phyloP scores from a whole-genome alignment of 2,888 invertebrate species.

The Melieria crassipennis region DNA sequence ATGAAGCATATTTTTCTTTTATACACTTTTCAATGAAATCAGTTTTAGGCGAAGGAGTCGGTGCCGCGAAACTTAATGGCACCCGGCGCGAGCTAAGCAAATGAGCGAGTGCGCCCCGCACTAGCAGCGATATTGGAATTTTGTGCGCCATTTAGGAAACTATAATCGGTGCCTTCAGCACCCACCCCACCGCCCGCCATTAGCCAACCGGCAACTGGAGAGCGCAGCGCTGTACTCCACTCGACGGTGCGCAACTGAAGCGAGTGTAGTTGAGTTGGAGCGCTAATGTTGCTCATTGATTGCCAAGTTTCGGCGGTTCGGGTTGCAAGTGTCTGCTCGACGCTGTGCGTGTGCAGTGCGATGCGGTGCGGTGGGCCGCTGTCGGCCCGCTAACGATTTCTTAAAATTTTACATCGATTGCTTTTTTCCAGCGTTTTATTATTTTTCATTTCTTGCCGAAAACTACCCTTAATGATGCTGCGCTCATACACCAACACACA shows the following conservation, averaged over 20 bases:
- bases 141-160: conserved; percentile 26
- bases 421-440: conserved; percentile 29
- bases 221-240: not conserved
- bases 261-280: not conserved
- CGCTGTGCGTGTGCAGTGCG: conserved; percentile 6
- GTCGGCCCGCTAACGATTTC: conserved; percentile 10
- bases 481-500: not conserved
- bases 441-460: conserved; percentile 51
- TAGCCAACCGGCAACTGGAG: not conserved
- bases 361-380: not conserved
- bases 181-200: not conserved
- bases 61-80: too few species aligned
- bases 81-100: too few species aligned
- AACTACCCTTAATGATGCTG: conserved; percentile 59
- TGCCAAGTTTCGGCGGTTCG: not conserved
- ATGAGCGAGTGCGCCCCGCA: not conserved
- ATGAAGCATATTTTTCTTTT: conserved; percentile 45
- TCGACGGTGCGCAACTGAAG: too few species aligned
- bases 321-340: not conserved
- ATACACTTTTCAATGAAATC: conserved; percentile 20
- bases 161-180: conserved; percentile 8
- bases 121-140: not conserved
- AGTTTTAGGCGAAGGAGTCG: not conserved
- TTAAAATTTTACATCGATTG: conserved; percentile 38
- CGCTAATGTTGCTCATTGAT: not conserved